Evolutionary conservation across 64 coral and sea anemone genomes (phyloP).

Genomic region (Trachythela sp.): DNA sequence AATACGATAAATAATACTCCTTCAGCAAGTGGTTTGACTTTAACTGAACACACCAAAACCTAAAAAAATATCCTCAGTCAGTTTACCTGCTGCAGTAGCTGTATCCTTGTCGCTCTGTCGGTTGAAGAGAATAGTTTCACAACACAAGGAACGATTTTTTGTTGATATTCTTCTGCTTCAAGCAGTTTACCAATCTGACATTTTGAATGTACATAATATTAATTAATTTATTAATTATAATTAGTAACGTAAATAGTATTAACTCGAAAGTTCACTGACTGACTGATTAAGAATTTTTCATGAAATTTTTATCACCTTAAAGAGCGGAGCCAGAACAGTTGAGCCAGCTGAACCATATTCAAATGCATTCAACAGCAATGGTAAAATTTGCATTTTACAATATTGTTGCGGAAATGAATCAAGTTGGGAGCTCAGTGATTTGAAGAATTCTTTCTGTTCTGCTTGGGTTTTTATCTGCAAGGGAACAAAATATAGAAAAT

Average conservation of each 20-base stretch:
- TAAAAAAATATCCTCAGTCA: not conserved
- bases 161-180: conserved; percentile 82
- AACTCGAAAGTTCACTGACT: not conserved
- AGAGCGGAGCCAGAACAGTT: conserved; percentile 79
- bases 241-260: too few relatives aligned
- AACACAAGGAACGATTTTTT: conserved; percentile 93
- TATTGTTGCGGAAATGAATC: conserved; percentile 88
- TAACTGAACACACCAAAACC: not conserved
- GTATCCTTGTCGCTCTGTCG: conserved; percentile 93
- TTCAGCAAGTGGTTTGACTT: too few relatives aligned
- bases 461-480: conserved; percentile 84
- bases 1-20: too few relatives aligned
- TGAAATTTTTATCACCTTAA: conserved; percentile 50
- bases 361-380: conserved; percentile 86
- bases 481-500: not conserved
- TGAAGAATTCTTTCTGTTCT: conserved; percentile 90
- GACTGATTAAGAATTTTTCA: not conserved
- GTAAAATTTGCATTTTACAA: conserved; percentile 87
- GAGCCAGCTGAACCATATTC: conserved; percentile 91
- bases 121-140: conserved; percentile 96
- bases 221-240: not conserved
- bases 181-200: conserved; percentile 83
- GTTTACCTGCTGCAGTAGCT: conserved; percentile 84
- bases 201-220: not conserved
- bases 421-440: conserved; percentile 68